These are phyloP conservation scores for Calameuta filiformis DNA, from an alignment of 2,888 invertebrate species.

Conservation along the genomic window DNA sequence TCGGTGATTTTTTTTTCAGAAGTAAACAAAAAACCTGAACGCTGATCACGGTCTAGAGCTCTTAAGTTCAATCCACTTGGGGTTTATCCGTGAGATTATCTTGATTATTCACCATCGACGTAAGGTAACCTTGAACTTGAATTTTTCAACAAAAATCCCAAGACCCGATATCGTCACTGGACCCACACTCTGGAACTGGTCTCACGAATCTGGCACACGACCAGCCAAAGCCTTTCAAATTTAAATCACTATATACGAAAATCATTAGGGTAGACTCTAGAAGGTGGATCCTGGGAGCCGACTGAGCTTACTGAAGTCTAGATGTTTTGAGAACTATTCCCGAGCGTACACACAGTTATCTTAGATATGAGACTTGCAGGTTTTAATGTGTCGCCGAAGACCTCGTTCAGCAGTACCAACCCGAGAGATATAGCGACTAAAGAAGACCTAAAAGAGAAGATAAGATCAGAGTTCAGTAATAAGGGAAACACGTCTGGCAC, in stretches of 20 bases:
- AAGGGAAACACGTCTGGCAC: neutral
- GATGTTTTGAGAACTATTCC: neutral
- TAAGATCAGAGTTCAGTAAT: neutral
- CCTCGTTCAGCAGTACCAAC: neutral
- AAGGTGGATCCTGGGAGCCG: neutral
- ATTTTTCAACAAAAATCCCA: neutral
- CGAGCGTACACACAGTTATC: neutral
- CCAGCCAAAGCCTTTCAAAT: too few species aligned
- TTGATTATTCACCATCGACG: neutral
- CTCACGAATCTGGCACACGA: too few species aligned
- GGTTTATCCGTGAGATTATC: neutral
- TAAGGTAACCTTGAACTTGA: neutral
- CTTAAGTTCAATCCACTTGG: neutral
- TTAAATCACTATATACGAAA: too few species aligned
- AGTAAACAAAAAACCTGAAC: neutral
- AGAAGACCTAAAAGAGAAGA: neutral
- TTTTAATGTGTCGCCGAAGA: neutral
- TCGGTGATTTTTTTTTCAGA: neutral
- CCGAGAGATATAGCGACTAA: neutral
- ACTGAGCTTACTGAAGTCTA: neutral
- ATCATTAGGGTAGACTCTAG: too few species aligned
- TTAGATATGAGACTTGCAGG: neutral
- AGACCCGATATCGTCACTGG: neutral
- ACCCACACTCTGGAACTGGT: too few species aligned
- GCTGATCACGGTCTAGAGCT: neutral